Evolutionary conservation across 2,888 invertebrate genomes (phyloP), one percentile per base, ranked within the genome.

Genomic region (Notocelia uddmanniana): DNA sequence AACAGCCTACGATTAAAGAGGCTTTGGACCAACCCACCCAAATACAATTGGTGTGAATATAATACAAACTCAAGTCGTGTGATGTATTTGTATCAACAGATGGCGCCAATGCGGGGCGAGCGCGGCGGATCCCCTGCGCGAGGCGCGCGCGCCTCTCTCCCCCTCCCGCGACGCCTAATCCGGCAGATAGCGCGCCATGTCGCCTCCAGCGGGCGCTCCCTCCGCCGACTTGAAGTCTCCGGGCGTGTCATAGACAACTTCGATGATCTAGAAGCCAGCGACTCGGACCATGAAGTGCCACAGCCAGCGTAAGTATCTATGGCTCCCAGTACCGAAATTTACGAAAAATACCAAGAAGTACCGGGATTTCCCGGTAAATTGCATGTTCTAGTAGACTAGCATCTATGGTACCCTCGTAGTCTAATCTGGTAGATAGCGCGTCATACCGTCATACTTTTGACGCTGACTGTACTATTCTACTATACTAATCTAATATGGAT

Each of bases 51-150:
- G n/a, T n/a, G n/a, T n/a, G n/a, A n/a, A n/a, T n/a, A n/a, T n/a
- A n/a, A n/a, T n/a, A n/a, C n/a, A n/a, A n/a, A n/a, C n/a, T n/a
- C n/a, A n/a, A n/a, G n/a, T n/a, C n/a, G n/a, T n/a, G n/a, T n/a
- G n/a, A n/a, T 37, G 11, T 37, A 11, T 13, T 68, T 64, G 15
- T 21, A 55, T 54, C 58, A 23, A 15, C 80, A 93, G 93, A 93
- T 93, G 93, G 93, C 93, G 87, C 93, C 93, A 78, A 93, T 93
- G 93, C 93, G 93, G 81, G 91, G 92, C 77, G 93, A 93, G 81
- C 91, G 93, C 74, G 89, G 93, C 68, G 93, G 92, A 3, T 93
- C 93, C 69, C 93, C 93, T 41, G 93, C 93, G 15, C 83, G 90
- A 63, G 93, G 87, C 74, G 92, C 79, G 96, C 94, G 92, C 74